These are phyloP conservation scores for Halcyon malimbica DNA, from an alignment of 2,113 vertebrate species.

Conservation along the genomic window DNA sequence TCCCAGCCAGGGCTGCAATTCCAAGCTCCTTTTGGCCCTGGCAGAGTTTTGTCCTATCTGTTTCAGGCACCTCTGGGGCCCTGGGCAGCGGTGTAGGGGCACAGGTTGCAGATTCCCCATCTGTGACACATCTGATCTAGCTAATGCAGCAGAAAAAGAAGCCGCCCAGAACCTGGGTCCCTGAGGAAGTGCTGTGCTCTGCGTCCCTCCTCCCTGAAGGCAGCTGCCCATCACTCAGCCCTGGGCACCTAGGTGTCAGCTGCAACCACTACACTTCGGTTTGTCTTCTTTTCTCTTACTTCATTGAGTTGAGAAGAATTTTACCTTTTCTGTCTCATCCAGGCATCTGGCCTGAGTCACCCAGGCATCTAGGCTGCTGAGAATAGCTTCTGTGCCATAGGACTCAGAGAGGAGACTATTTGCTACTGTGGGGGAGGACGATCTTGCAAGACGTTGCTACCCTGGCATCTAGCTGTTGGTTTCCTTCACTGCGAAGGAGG, in stretches of 20 bases:
- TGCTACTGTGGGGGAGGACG: not conserved
- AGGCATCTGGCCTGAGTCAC: not conserved
- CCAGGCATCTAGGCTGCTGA: not conserved
- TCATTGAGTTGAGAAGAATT: not conserved
- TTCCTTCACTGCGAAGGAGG: not conserved
- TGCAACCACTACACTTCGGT: accelerated
- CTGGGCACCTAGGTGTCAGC: not conserved
- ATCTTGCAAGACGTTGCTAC: not conserved
- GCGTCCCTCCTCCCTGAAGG: not conserved
- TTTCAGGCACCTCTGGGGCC: not conserved
- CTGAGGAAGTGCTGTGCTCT: not conserved
- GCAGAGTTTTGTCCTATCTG: not conserved
- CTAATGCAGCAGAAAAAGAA: not conserved
- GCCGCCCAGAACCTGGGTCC: not conserved
- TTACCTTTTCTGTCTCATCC: not conserved
- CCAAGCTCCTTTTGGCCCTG: accelerated
- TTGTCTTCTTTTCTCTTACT: accelerated
- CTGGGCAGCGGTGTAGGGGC: accelerated
- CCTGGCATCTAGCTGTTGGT: not conserved
- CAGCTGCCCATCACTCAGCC: not conserved
- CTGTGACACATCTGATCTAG: constrained; percentile 1
- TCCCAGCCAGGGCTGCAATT: not conserved
- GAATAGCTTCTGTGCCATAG: not conserved
- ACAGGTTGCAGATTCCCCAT: not conserved
- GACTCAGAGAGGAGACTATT: not conserved